Percentiles rank a stretch among this genome's conserved stretches.
Evolutionary conservation across 2,113 vertebrate genomes (phyloP).

Genomic region (Litocranius walleri): DNA sequence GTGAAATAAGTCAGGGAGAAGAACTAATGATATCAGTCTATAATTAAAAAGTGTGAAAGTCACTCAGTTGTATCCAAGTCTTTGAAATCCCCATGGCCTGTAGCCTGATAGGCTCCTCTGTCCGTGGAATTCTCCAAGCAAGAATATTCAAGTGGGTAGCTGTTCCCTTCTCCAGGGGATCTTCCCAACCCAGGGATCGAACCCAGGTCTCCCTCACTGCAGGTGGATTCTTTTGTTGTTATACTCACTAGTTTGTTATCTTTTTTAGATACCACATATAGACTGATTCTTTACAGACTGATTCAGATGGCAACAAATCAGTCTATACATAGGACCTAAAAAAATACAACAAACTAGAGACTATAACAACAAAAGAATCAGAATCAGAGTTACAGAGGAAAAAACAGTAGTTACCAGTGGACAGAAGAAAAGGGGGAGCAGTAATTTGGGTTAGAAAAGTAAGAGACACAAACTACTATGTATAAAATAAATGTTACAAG

Average conservation of each 20-base stretch:
- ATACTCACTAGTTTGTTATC: background rate
- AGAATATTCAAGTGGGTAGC: background rate
- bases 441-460: background rate
- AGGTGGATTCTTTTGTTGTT: background rate
- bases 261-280: background rate
- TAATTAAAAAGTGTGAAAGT: background rate
- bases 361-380: background rate
- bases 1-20: background rate
- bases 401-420: background rate
- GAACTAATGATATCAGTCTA: background rate
- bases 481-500: background rate
- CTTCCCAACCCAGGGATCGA: background rate
- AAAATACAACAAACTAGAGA: background rate
- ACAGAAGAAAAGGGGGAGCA: background rate
- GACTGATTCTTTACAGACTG: background rate
- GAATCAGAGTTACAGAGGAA: background rate
- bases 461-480: background rate
- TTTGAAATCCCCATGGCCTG: background rate
- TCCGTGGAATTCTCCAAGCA: background rate
- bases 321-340: background rate
- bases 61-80: background rate
- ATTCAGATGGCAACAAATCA: background rate
- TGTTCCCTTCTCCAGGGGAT: background rate
- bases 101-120: background rate
- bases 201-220: background rate